Evolutionary conservation across 2,113 vertebrate species (phyloP).

Genomic region (Mus spicilegus): DNA sequence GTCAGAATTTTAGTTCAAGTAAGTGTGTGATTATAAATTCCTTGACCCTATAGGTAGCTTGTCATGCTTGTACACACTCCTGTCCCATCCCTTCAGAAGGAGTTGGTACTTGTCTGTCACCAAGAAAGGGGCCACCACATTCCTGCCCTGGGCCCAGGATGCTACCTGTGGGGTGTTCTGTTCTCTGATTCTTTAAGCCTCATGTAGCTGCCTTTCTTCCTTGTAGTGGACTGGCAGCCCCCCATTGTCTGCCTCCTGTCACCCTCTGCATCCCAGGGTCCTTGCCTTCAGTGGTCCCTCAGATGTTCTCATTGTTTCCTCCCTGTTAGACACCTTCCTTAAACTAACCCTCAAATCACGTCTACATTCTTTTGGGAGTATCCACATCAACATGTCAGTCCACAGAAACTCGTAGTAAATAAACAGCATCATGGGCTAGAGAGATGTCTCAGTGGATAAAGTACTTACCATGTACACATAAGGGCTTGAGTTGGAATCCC

Average conservation of each 20-base stretch:
- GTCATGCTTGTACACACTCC: not conserved
- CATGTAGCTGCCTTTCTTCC: not conserved
- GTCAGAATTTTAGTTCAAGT: not conserved
- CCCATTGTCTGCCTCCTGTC: not conserved
- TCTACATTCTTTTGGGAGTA: not conserved
- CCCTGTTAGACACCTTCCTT: too few relatives aligned
- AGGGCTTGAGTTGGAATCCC: not conserved
- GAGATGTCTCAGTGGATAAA: not conserved
- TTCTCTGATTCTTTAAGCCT: not conserved
- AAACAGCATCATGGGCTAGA: not conserved
- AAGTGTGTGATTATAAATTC: not conserved
- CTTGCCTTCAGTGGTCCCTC: not conserved
- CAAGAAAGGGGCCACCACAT: rapidly evolving
- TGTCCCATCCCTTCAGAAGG: not conserved
- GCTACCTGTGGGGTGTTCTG: not conserved
- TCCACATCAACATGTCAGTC: not conserved
- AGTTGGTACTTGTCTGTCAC: not conserved
- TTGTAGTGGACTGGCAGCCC: not conserved
- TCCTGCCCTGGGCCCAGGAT: not conserved
- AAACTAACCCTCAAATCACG: not conserved
- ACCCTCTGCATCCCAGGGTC: not conserved
- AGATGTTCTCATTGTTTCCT: not conserved
- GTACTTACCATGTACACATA: too few relatives aligned
- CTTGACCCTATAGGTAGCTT: too few relatives aligned
- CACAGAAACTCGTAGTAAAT: not conserved